Base-by-base conservation (phyloP, 2,113 vertebrate genomes). In the Cygnus buccinator region DNA sequence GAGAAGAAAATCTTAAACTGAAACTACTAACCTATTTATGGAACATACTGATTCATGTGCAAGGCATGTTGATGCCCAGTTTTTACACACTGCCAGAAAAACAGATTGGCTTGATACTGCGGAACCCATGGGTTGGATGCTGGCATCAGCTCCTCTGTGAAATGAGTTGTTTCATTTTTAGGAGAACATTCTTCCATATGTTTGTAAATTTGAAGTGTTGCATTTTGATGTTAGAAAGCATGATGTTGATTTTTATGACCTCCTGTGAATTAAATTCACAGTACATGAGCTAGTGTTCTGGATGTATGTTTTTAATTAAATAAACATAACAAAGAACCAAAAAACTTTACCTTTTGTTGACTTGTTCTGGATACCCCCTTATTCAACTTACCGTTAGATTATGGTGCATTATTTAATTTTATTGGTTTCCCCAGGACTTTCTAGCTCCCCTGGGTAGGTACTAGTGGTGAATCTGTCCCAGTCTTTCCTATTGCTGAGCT, bases 31-130 rank as follows among this genome's bases (percentile, higher is more conserved):
- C 19, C 25, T 91, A 55, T 90, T 95, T 95, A 29, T 87, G 92
- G 95, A 86, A 74, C 3, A 7, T 23, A 35, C 52, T 67, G 84
- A 81, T 95, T 81, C 78, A 65, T 6, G 43, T 10, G 48, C 65
- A 77, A 82, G 72, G 84, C 84, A 31, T 9, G 4, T 33, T 87
- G 84, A 54, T 91, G 84, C 55, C 62, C 15, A 68, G 66, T 80
- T 90, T 73, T 59, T 80, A 65, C 57, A 75, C 59, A 28, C 39
- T 94, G 93, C 67, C 70, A 93, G 84, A 11, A 77, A 90, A 96
- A n/a, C 94, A 84, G 80, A 79, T 93, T 89, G 74, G 23, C 57
- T 84, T 91, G 70, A 48, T 59, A 48, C 66, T 82, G 41, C 55
- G 62, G 71, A 91, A 39, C 39, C 68, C 39, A 73, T 58, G 59